Evolutionary conservation across 1,140 invertebrate genomes (phyloP), one percentile per base, ranked within the genome.

Genomic region (Cryptotermes secundus): DNA sequence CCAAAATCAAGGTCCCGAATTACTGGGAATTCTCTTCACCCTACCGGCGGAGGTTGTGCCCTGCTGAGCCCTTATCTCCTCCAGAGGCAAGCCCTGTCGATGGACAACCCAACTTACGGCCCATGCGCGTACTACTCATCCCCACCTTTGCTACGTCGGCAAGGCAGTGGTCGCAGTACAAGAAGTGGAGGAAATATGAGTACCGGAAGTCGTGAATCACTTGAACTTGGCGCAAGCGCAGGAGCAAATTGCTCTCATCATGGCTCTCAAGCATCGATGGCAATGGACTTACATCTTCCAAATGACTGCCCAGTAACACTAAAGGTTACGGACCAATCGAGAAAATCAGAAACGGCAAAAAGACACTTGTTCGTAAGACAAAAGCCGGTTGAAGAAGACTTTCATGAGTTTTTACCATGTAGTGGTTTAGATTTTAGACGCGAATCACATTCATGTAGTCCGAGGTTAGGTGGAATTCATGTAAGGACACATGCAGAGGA

Each of bases 351-450:
- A 83, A 95, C 95, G 49, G 93, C 94, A 22, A 92, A 93, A 38
- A 90, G 95, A 31, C 95, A 96, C 87, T 93, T 95, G 53, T 90
- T 96, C n/a, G 90, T 93, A 10, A 89, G 96, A 26, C 96, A 96
- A 87, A 92, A 93, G 82, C 94, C 94, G 83, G 93, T 96, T 31
- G 92, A 93, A 14, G 93, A 94, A 85, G 93, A 94, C 84, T 92
- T 92, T 26, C 34, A 59, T 83, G 59, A 72, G n/a, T 72, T 16
- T 72, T 3, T 72, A 72, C n/a, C 59, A 7, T n/a, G 34, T 81
- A 81, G 80, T 45, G 14, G n/a, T 9, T 59, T 34, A 35, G 34
- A 59, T n/a, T 65, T 36, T 34, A 26, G 59, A 31, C 31, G 42
- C 24, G 59, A 72, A 72, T 72, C 59, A 72, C 45, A 83, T 42